Evolutionary conservation across 2,113 vertebrate species (phyloP).

Genomic region (Amia ocellicauda): DNA sequence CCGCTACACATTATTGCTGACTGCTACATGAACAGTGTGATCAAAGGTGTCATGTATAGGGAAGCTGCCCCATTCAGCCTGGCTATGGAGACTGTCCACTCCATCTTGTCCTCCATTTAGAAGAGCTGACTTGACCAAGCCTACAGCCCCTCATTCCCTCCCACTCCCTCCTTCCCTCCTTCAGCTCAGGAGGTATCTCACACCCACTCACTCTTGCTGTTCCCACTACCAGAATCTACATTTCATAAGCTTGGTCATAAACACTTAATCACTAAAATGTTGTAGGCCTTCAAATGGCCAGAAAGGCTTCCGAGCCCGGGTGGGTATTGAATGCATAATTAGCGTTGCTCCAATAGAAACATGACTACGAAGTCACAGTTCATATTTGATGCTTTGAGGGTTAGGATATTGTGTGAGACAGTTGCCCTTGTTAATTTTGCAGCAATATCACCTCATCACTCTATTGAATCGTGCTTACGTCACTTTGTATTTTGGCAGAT

Average conservation of each 20-base stretch:
- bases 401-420: too few relatives aligned
- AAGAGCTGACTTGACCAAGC: slow-evolving; percentile 49
- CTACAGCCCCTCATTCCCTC: slow-evolving; percentile 54
- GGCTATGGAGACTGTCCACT: slow-evolving; percentile 66
- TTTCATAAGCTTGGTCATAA: slow-evolving; percentile 65
- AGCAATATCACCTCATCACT: too few relatives aligned
- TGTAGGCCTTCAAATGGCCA: too few relatives aligned
- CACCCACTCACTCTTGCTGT: slow-evolving; percentile 30
- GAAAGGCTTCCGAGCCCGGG: too few relatives aligned
- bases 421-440: too few relatives aligned
- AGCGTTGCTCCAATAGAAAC: too few relatives aligned
- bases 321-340: too few relatives aligned
- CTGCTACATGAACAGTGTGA: slow-evolving; percentile 64
- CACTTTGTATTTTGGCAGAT: too few relatives aligned
- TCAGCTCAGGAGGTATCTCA: background rate
- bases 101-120: slow-evolving; percentile 65
- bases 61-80: slow-evolving; percentile 59
- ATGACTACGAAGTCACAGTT: too few relatives aligned
- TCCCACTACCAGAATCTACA: slow-evolving; percentile 57
- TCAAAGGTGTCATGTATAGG: slow-evolving; percentile 74
- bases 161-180: slow-evolving; percentile 52
- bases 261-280: slow-evolving; percentile 52
- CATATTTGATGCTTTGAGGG: too few relatives aligned
- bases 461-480: too few relatives aligned
- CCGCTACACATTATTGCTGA: slow-evolving; percentile 73